Percentiles rank a stretch among this genome's conserved stretches.
Evolutionary conservation across 2,797 vertebrate genomes (phyloP).

Genomic region (Sciurus carolinensis): DNA sequence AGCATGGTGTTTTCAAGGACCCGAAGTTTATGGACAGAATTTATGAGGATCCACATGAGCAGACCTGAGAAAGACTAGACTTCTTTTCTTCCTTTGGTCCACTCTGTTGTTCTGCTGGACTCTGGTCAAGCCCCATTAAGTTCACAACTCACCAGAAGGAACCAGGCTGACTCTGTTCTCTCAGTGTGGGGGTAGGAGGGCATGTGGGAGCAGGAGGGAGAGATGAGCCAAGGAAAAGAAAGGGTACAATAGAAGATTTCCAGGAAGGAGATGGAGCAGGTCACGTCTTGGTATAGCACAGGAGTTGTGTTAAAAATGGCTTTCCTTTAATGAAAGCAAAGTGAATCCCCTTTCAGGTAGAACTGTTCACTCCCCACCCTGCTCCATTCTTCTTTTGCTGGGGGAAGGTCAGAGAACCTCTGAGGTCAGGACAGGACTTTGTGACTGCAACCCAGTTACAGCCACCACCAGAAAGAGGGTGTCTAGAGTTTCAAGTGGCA

Average conservation of each 20-base stretch:
- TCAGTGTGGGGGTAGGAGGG: background rate
- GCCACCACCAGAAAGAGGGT: background rate
- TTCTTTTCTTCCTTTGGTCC: background rate
- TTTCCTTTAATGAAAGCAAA: constrained; percentile 17
- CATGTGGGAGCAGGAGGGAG: too few species aligned
- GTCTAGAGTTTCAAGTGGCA: background rate
- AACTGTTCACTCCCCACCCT: background rate
- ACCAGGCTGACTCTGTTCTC: background rate
- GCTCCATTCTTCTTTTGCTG: background rate
- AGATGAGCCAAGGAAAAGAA: background rate
- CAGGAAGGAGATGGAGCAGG: background rate
- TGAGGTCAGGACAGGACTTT: background rate
- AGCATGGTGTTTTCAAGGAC: background rate
- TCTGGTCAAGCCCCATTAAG: background rate
- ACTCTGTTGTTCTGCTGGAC: background rate
- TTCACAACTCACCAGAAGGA: background rate
- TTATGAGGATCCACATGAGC: background rate
- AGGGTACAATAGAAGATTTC: background rate
- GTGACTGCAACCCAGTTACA: background rate
- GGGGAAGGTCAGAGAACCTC: background rate
- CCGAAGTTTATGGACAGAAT: background rate
- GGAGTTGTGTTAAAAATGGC: background rate
- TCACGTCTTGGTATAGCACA: background rate
- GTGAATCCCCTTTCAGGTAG: background rate
- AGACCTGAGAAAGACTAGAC: background rate